Evolutionary conservation across 2,797 vertebrate species (phyloP).

Genomic region (Propithecus perrieri): DNA sequence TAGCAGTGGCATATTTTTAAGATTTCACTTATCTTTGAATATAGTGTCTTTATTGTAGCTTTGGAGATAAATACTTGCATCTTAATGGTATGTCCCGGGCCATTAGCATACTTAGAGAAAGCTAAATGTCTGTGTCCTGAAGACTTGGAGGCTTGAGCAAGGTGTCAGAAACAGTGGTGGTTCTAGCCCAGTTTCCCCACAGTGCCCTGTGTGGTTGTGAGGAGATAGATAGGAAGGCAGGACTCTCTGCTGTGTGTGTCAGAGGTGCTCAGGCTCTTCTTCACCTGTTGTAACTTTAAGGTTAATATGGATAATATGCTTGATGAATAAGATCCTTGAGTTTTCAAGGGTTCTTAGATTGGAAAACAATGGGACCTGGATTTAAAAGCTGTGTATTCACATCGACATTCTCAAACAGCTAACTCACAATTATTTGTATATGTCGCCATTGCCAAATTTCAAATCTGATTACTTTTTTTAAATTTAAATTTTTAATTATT

Average conservation of each 20-base stretch:
- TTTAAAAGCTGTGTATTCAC: neutral
- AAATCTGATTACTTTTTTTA: neutral
- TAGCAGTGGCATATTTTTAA: neutral
- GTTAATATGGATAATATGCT: neutral
- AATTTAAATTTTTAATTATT: neutral
- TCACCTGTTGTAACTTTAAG: neutral
- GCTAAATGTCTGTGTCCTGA: neutral
- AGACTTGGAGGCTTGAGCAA: neutral
- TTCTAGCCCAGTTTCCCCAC: neutral
- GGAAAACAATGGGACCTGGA: neutral
- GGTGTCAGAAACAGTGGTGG: neutral
- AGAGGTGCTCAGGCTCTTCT: neutral
- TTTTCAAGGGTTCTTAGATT: neutral
- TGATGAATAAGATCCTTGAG: neutral
- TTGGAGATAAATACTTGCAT: neutral
- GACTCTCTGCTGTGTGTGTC: neutral
- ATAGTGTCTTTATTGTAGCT: neutral
- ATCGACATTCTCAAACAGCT: neutral
- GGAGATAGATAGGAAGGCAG: neutral
- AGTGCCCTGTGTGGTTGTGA: neutral
- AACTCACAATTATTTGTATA: conserved; percentile 8
- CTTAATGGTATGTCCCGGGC: neutral
- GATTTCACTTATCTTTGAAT: conserved; percentile 6
- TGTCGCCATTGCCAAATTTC: conserved; percentile 29
- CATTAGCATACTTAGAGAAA: neutral